Evolutionary conservation across 23 tunicate species (phyloP).

Genomic region (Aplidium turbinatum): DNA sequence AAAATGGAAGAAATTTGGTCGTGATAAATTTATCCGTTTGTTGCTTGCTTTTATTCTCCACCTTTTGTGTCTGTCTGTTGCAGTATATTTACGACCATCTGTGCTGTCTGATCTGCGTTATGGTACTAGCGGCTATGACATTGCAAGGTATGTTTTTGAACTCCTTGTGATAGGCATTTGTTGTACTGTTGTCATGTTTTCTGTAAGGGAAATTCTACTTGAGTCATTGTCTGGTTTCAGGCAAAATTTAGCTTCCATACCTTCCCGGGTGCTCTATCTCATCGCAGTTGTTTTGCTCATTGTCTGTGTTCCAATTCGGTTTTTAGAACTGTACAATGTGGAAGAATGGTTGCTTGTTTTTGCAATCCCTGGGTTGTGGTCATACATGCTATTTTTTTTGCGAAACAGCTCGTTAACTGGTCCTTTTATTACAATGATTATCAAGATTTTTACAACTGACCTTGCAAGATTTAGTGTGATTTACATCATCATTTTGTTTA

Average conservation of each 20-base stretch:
- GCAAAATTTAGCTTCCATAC: constrained; percentile 59
- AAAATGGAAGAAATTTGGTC: constrained; percentile 83
- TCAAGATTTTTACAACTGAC: constrained; percentile 62
- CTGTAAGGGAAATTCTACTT: constrained; percentile 47
- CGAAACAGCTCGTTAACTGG: constrained; percentile 64
- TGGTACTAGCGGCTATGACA: constrained; percentile 39
- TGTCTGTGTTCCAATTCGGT: constrained; percentile 61
- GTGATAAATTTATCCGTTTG: constrained; percentile 54
- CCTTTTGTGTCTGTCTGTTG: constrained; percentile 52
- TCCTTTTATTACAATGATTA: constrained; percentile 84
- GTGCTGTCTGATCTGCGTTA: constrained; percentile 37
- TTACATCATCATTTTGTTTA: constrained; percentile 53
- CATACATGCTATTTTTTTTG: constrained; percentile 76
- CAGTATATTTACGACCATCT: constrained; percentile 76
- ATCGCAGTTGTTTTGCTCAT: constrained; percentile 45
- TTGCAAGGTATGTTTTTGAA: constrained; percentile 84
- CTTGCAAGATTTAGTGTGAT: constrained; percentile 67
- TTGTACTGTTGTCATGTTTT: constrained; percentile 34
- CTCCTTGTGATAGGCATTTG: constrained; percentile 34
- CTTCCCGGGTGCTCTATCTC: constrained; percentile 56
- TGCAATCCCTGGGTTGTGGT: constrained; percentile 84
- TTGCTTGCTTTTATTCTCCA: constrained; percentile 53
- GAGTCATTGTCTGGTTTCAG: constrained; percentile 54
- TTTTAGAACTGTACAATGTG: constrained; percentile 51
- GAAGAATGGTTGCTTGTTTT: constrained; percentile 84